Evolutionary conservation across 2,888 invertebrate genomes (phyloP).

Genomic region (Carpatolechia fugitivella): DNA sequence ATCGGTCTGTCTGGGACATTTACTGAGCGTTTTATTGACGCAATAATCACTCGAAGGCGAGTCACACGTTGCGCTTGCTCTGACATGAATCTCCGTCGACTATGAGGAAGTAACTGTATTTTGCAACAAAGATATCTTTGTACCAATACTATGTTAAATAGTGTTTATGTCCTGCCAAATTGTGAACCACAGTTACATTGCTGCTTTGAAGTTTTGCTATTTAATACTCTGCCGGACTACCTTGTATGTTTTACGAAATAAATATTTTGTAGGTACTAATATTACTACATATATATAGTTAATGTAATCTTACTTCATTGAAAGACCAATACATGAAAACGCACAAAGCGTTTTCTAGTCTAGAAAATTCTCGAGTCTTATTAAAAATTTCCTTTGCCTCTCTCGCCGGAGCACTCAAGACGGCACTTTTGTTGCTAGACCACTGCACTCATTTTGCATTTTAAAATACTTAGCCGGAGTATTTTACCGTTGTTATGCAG

Average conservation of each 20-base stretch:
- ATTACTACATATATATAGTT: too few relatives aligned
- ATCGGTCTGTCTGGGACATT: slow-evolving; percentile 51
- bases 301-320: too few relatives aligned
- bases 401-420: slow-evolving; percentile 29
- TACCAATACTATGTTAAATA: background rate
- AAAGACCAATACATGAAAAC: too few relatives aligned
- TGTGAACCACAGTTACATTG: background rate
- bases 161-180: background rate
- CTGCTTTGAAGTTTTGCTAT: too few relatives aligned
- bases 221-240: too few relatives aligned
- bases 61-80: background rate
- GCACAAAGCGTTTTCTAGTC: background rate
- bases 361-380: slow-evolving; percentile 24
- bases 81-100: background rate
- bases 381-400: slow-evolving; percentile 46
- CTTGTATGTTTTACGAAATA: too few relatives aligned
- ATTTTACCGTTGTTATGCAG: slow-evolving; percentile 7
- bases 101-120: slow-evolving; percentile 2
- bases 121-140: background rate
- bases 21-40: slow-evolving; percentile 62
- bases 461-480: slow-evolving; percentile 3
- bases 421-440: slow-evolving; percentile 29
- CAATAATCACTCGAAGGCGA: slow-evolving; percentile 56
- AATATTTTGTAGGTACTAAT: too few relatives aligned
- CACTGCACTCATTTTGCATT: slow-evolving; percentile 50